These are phyloP conservation scores for Protosalanx chinensis DNA, from an alignment of 2,797 vertebrate species.

Conservation along the genomic window DNA sequence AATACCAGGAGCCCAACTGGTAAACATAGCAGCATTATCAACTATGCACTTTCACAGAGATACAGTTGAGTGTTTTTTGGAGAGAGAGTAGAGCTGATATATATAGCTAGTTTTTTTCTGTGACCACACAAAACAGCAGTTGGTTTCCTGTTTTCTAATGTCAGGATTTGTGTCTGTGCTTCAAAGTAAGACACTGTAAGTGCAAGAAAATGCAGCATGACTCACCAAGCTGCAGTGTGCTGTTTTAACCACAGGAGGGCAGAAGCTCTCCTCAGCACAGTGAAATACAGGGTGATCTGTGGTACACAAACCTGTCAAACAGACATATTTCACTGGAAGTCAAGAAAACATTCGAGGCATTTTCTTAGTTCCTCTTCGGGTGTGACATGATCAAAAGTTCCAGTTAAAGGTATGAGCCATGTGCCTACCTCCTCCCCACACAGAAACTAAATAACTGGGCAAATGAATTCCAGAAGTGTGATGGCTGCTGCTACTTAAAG, in stretches of 20 bases:
- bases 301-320: conserved; percentile 35
- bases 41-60: not conserved
- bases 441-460: not conserved
- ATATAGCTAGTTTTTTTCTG: no score
- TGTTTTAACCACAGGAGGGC: not conserved
- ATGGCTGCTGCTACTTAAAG: no score
- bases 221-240: not conserved
- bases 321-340: conserved; percentile 44
- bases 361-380: conserved; percentile 31
- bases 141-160: not conserved
- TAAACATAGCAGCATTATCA: not conserved
- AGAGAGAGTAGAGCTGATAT: not conserved
- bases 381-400: not conserved
- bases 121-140: not conserved
- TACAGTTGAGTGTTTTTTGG: not conserved
- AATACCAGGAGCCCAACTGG: not conserved
- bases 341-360: conserved; percentile 27
- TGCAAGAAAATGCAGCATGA: not conserved
- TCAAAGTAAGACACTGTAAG: not conserved
- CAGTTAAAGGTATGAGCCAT: not conserved
- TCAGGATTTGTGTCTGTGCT: not conserved
- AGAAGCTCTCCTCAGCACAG: conserved; percentile 13
- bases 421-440: not conserved
- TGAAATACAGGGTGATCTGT: conserved; percentile 32
- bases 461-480: not conserved